Evolutionary conservation across 35 echinoderm and acorn worm species (phyloP), one percentile per base, ranked within the genome.

Genomic region (Apostichopus parvimensis): DNA sequence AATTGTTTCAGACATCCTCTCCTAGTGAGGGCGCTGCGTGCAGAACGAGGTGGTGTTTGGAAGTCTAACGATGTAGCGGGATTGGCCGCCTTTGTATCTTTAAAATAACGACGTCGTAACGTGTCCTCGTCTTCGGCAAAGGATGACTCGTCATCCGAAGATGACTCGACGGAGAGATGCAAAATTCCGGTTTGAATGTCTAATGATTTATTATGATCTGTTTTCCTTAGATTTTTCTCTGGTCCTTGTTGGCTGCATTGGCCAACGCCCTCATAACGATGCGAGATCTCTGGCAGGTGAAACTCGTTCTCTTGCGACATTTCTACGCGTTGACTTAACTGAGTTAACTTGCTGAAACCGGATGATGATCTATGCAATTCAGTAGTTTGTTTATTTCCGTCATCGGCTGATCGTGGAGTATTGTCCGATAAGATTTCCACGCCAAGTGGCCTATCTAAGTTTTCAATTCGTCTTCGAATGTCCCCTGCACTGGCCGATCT

Each of bases 1-100:
- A 54, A 82, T 56, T 82, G 79, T 55, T 82, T 82, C 28, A 82
- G 17, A 14, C 79, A 82, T 18, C 79, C 45, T 45, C 55, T 82
- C n/a, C 79, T 82, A 56, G 34, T n/a, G 0, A 82, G 10, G 54
- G n/a, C 55, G 53, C 34, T 15, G 10, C 6, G 6, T 8, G 52
- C 55, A 53, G 79, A 4, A 55, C 79, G 79, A 5, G 79, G 52
- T 6, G 79, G 24, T 55, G 11, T n/a, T 17, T 9, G 52, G 4
- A 15, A 45, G 10, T 57, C 79, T 53, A 82, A 54, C 52, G 54
- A 82, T 15, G 18, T 82, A 8, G 34, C 34, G 28, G 79, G 57
- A 53, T 82, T 45, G 6, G 34, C 13, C 1, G 6, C 17, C 17
- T 55, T 54, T 53, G 55, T 53, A 45, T 82, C 55, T 55, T 56